A percentile compares a stretch with the other conserved stretches of the same genome.
These are phyloP conservation scores for Dynastes maya DNA, from an alignment of 2,888 invertebrate species.

Conservation along the genomic window DNA sequence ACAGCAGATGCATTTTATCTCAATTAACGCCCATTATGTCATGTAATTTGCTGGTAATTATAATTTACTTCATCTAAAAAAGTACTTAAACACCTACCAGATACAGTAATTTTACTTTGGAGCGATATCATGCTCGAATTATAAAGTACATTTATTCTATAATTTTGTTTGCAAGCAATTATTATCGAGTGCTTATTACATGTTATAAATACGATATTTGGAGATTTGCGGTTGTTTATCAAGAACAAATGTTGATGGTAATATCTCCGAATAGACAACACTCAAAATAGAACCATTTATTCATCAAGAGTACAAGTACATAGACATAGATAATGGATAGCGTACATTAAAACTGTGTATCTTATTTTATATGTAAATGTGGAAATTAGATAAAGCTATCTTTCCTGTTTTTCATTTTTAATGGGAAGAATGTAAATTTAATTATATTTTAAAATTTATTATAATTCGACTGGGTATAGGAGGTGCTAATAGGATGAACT, in stretches of 20 bases:
- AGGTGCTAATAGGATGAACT: conserved; percentile 34
- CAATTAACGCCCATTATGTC: conserved; percentile 33
- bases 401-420: conserved; percentile 30
- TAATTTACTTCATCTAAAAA: conserved; percentile 35
- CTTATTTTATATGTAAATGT: too few relatives aligned
- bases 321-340: too few relatives aligned
- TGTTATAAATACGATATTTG: background rate
- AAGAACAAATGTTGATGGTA: too few relatives aligned
- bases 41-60: conserved; percentile 39
- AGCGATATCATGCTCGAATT: conserved; percentile 26
- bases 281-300: too few relatives aligned
- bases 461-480: conserved; percentile 31
- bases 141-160: background rate
- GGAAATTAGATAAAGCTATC: background rate
- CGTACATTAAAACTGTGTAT: too few relatives aligned
- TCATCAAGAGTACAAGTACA: too few relatives aligned
- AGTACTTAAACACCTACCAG: conserved; percentile 29
- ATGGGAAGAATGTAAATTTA: conserved; percentile 43
- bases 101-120: conserved; percentile 22
- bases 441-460: conserved; percentile 40
- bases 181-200: background rate
- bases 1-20: conserved; percentile 37
- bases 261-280: too few relatives aligned
- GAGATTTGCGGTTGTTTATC: too few relatives aligned
- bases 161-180: background rate